Evolutionary conservation across 1,140 invertebrate species (phyloP).

Genomic region (Zeugodacus cucurbitae): DNA sequence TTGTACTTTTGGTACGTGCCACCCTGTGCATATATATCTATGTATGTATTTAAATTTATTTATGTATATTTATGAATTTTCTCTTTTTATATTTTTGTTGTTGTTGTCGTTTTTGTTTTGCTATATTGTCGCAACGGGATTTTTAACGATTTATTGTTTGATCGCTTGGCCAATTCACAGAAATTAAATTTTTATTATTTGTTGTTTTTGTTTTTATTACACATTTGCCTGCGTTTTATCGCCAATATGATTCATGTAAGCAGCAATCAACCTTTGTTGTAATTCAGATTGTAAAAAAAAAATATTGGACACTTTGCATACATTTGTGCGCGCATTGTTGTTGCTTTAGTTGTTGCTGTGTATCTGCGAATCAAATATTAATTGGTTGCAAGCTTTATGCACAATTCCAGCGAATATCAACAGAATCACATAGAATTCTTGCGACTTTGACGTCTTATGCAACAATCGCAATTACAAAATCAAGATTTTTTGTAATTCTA

Average conservation of each 20-base stretch:
- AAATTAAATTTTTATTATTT: background rate
- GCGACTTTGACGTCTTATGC: background rate
- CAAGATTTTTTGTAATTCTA: no score
- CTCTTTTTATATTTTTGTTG: slow-evolving; percentile 16
- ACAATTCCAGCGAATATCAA: background rate
- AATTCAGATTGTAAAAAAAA: background rate
- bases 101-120: background rate
- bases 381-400: background rate
- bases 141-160: slow-evolving; percentile 8
- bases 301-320: background rate
- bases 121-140: background rate
- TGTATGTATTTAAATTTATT: background rate
- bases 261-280: background rate
- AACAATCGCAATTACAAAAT: background rate
- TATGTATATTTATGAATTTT: slow-evolving; percentile 1
- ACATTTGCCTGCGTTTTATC: background rate
- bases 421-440: no score
- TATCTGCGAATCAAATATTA: background rate
- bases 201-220: background rate
- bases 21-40: background rate
- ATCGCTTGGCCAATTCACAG: background rate
- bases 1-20: slow-evolving; percentile 4
- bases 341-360: background rate
- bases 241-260: background rate
- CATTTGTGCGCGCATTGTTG: background rate